These are phyloP conservation scores for Ailurus styani DNA, from an alignment of 2,113 vertebrate genomes.

Conservation along the genomic window DNA sequence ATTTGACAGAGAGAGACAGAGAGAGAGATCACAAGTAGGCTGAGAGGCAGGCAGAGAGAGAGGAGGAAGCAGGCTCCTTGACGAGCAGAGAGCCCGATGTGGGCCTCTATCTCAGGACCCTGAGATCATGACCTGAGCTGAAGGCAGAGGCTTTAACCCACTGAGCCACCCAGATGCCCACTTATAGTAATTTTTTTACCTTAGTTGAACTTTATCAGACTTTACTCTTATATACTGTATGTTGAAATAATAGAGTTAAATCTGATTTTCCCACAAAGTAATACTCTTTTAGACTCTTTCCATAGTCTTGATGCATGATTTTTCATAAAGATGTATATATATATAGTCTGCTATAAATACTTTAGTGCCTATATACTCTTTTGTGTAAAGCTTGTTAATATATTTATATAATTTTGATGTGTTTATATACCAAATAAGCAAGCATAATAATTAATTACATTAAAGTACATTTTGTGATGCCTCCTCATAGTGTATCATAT, in stretches of 20 bases:
- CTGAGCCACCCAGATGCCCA: too few relatives aligned
- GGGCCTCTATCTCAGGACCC: too few relatives aligned
- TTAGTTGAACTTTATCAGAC: not conserved
- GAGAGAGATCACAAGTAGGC: too few relatives aligned
- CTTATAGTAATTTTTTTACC: constrained; percentile 16
- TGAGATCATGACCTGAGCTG: too few relatives aligned
- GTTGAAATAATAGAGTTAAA: constrained; percentile 31
- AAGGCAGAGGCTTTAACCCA: too few relatives aligned
- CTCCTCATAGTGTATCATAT: not conserved
- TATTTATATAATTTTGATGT: not conserved
- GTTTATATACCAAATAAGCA: not conserved
- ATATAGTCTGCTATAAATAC: not conserved
- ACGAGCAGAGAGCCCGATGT: too few relatives aligned
- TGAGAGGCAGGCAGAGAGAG: too few relatives aligned
- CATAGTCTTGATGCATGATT: not conserved
- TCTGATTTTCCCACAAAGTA: constrained; percentile 34
- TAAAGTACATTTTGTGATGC: not conserved
- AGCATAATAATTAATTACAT: not conserved
- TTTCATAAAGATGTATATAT: constrained; percentile 18
- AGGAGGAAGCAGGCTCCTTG: too few relatives aligned
- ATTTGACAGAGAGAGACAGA: too few relatives aligned
- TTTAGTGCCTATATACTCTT: not conserved
- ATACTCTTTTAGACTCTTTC: not conserved
- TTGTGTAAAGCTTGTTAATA: not conserved
- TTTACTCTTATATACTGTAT: not conserved